These are phyloP conservation scores for Huso huso DNA, from an alignment of 2,797 vertebrate species.

Conservation along the genomic window DNA sequence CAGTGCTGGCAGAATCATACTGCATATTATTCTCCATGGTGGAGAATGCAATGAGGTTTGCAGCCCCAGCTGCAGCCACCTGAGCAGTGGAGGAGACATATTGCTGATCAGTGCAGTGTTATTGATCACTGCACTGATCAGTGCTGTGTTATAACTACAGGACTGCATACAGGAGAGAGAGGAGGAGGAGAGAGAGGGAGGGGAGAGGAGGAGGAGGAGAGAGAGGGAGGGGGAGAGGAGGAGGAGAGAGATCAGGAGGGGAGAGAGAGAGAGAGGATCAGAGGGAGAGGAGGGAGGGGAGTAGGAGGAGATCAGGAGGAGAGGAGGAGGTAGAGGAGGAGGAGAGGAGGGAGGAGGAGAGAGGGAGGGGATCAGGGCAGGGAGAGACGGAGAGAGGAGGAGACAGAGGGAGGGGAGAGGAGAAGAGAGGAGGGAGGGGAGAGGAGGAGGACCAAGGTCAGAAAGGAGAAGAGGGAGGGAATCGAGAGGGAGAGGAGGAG, in stretches of 20 bases:
- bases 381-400: conserved; percentile 25
- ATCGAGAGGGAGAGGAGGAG: too few species aligned
- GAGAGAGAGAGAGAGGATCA: conserved; percentile 9
- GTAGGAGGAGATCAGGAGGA: background rate
- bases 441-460: too few species aligned
- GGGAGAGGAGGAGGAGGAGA: conserved; percentile 18
- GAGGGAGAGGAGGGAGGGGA: conserved; percentile 20
- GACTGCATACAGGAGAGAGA: conserved; percentile 4
- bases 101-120: too few species aligned
- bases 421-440: conserved; percentile 20
- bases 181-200: conserved; percentile 2
- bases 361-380: conserved; percentile 34
- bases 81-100: conserved; percentile 42
- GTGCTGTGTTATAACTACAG: too few species aligned
- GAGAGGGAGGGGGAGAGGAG: conserved; percentile 16
- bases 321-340: conserved; percentile 17
- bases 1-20: conserved; percentile 78
- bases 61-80: conserved; percentile 75
- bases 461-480: too few species aligned
- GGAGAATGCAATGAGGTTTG: too few species aligned
- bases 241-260: conserved; percentile 10
- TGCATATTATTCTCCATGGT: too few species aligned
- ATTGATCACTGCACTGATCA: too few species aligned
- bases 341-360: conserved; percentile 38
- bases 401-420: conserved; percentile 10